These are phyloP conservation scores for Eustalomyia histrio DNA, from an alignment of 2,888 invertebrate genomes.

Conservation along the genomic window DNA sequence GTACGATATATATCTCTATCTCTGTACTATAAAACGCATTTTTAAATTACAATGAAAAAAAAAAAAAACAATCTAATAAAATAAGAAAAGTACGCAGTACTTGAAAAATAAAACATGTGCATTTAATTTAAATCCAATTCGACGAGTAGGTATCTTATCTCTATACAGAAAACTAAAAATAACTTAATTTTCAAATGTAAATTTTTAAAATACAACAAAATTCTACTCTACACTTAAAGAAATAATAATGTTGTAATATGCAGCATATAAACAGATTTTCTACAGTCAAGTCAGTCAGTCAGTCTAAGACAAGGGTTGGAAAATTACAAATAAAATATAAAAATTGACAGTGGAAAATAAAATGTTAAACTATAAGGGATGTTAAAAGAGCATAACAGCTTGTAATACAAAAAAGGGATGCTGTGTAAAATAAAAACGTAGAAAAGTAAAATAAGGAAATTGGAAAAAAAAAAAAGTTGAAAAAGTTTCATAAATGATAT, in stretches of 20 bases:
- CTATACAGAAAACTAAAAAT: slow-evolving; percentile 48
- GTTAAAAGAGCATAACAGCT: background rate
- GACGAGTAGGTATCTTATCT: no score
- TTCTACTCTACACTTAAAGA: background rate
- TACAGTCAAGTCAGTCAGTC: no score
- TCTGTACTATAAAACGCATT: slow-evolving; percentile 34
- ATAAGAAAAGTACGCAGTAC: slow-evolving; percentile 10
- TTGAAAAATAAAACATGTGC: slow-evolving; percentile 51
- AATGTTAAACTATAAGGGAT: background rate
- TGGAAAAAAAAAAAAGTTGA: background rate
- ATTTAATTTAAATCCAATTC: slow-evolving; percentile 29
- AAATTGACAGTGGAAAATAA: background rate
- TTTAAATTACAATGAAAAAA: background rate
- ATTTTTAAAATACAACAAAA: background rate
- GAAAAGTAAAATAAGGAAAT: background rate
- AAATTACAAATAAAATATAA: background rate
- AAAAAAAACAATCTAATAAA: background rate
- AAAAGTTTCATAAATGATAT: background rate
- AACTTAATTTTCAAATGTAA: slow-evolving; percentile 31
- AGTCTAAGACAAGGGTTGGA: background rate
- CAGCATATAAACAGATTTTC: background rate
- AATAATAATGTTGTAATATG: background rate
- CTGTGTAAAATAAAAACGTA: background rate
- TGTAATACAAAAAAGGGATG: background rate
- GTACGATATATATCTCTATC: no score